Base-by-base conservation (phyloP, 1,140 invertebrate genomes). In the Harlomillsia oculata region DNA sequence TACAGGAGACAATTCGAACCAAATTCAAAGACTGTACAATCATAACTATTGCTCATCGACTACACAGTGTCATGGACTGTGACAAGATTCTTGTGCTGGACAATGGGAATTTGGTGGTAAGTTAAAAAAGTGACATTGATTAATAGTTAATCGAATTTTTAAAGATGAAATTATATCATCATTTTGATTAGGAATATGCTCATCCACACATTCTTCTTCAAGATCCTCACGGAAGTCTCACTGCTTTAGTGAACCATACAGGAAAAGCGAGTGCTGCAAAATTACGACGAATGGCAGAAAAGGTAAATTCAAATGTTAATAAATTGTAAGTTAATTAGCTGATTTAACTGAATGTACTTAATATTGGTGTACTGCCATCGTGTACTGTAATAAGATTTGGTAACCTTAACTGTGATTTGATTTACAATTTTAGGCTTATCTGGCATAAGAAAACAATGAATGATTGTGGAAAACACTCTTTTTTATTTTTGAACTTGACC, bases 1-100 rank as follows among this genome's bases (percentile, higher is more conserved):
- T 82, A 41, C 61, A 63, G 36, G 40, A 9, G 3, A 63, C 61
- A 5, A 63, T 63, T 6, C 29, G 61, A 13, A 48, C 40, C n/a
- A 59, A 63, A 46, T 58, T 58, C 46, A 21, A 30, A 6, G 49
- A 58, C 9, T 58, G 56, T n/a, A 28, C 56, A 16, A 52, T 59
- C 4, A 56, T 63, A 8, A 59, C 56, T 8, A 63, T 63, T 25
- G 61, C 61, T 30, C 61, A 63, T 32, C 48, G 61, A 36, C 25
- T 63, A 0, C 45, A 59, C 26, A 63, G 56, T 28, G 60, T 62
- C 5, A 62, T 62, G 60, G 60, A 62, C 16, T 62, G 56, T 51
- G 60, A 62, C 20, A 50, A 39, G 34, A 59, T 62, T 52, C 39
- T 62, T 1, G 52, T 62, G 0, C 29, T 57, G 18, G 46, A 62